These are phyloP conservation scores for Stenodema calcarata DNA, from an alignment of 2,888 invertebrate species.

Conservation along the genomic window DNA sequence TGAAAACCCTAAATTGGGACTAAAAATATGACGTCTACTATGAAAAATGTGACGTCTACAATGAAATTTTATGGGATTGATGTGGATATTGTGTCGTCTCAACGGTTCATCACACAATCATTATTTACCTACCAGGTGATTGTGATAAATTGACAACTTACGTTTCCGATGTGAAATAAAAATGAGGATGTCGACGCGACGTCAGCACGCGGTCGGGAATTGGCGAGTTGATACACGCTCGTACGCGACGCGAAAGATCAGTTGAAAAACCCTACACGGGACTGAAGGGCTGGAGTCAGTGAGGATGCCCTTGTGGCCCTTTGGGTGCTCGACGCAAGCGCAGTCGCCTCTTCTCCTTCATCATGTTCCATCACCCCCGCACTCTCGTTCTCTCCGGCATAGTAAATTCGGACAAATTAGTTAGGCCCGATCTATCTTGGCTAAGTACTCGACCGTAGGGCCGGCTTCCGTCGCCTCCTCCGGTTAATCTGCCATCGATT, in stretches of 20 bases:
- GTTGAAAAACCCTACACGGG: slow-evolving; percentile 7
- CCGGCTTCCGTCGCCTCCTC: background rate
- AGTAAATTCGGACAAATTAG: slow-evolving; percentile 2
- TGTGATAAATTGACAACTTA: background rate
- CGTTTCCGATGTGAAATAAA: background rate
- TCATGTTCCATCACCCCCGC: background rate
- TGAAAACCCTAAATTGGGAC: too few relatives aligned
- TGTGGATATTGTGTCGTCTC: too few relatives aligned
- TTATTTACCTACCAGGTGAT: too few relatives aligned
- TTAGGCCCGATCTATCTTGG: background rate
- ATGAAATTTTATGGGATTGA: too few relatives aligned
- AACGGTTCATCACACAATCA: too few relatives aligned
- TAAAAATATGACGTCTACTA: too few relatives aligned
- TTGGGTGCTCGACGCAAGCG: background rate
- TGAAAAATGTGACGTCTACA: too few relatives aligned
- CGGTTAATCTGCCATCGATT: background rate
- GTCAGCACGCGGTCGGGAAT: background rate
- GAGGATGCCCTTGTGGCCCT: slow-evolving; percentile 11
- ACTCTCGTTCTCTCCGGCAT: background rate
- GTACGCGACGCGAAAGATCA: slow-evolving; percentile 6
- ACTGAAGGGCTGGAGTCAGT: slow-evolving; percentile 13
- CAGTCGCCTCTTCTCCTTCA: background rate
- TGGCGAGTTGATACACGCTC: background rate
- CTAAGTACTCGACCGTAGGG: background rate
- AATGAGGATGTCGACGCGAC: background rate